phyloP scores from a whole-genome alignment of 2,888 invertebrate species.

The Hedychridium roseum region DNA sequence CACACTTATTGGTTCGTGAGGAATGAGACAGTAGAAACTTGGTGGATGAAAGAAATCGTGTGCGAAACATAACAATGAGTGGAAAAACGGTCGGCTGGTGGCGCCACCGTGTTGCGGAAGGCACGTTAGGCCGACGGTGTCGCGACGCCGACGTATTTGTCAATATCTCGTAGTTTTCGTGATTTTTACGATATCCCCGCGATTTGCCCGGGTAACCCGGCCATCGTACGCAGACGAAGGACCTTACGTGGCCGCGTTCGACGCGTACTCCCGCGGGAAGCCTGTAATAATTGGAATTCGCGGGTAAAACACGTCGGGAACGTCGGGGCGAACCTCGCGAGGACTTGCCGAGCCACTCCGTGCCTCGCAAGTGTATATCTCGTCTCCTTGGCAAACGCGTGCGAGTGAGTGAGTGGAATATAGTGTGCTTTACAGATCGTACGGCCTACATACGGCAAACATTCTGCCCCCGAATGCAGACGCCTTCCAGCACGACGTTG shows the following conservation, averaged over 20 bases:
- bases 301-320: conserved; percentile 12
- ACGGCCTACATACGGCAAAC: conserved; percentile 8
- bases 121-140: conserved; percentile 38
- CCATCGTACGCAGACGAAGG: conserved; percentile 1
- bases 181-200: conserved; percentile 38
- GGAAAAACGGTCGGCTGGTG: conserved; percentile 28
- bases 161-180: conserved; percentile 49
- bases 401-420: conserved; percentile 22
- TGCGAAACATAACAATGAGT: no score
- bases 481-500: conserved; percentile 33
- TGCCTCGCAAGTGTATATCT: conserved; percentile 3
- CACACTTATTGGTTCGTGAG: no score
- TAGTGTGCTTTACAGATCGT: neutral
- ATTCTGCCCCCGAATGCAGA: conserved; percentile 44
- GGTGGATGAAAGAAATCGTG: no score
- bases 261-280: conserved; percentile 10
- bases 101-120: conserved; percentile 25
- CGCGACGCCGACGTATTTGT: conserved; percentile 58
- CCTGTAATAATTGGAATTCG: conserved; percentile 7
- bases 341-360: conserved; percentile 21
- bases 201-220: no score
- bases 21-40: no score
- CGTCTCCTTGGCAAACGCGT: conserved; percentile 12
- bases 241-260: conserved; percentile 7
- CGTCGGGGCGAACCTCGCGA: conserved; percentile 9